phyloP scores from a whole-genome alignment of 1,140 invertebrate genomes.

The Drosophila seguyi region DNA sequence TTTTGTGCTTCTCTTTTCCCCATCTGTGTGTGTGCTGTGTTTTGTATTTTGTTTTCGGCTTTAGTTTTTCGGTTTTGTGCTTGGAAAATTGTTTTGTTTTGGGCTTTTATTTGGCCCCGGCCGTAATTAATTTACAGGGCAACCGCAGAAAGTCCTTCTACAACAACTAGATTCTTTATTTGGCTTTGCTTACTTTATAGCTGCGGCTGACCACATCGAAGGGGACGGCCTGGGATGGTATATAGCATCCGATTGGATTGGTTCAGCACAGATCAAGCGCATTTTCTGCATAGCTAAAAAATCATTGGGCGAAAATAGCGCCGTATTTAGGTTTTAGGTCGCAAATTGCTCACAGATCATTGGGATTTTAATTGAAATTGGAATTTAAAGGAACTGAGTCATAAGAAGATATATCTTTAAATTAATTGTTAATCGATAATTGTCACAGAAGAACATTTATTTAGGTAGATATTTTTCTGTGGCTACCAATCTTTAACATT shows the following conservation, averaged over 20 bases:
- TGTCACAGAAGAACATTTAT: not conserved
- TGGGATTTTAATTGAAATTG: not conserved
- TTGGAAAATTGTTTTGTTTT: slow-evolving; percentile 51
- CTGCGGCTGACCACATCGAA: slow-evolving; percentile 41
- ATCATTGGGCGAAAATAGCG: slow-evolving; percentile 36
- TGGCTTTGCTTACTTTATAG: slow-evolving; percentile 54
- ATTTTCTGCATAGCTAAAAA: slow-evolving; percentile 29
- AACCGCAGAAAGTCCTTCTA: slow-evolving; percentile 51
- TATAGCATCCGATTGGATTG: slow-evolving; percentile 16
- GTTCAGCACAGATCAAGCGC: slow-evolving; percentile 37
- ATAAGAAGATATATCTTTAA: not conserved
- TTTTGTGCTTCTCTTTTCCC: slow-evolving; percentile 2
- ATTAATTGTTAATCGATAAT: too few relatives aligned
- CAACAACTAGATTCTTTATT: slow-evolving; percentile 44
- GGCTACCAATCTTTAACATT: too few relatives aligned
- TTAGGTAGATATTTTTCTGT: too few relatives aligned
- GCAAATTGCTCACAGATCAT: slow-evolving; percentile 18
- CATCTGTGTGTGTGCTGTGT: not conserved
- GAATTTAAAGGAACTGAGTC: not conserved
- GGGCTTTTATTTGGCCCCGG: slow-evolving; percentile 38
- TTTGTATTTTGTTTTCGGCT: slow-evolving; percentile 31
- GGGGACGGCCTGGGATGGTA: not conserved
- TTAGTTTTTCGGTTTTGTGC: slow-evolving; percentile 30
- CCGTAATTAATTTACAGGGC: slow-evolving; percentile 73
- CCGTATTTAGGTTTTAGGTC: slow-evolving; percentile 47